Percentiles rank a stretch among this genome's conserved stretches.
Conservation (phyloP, 2,113 vertebrate species). For the Oxyruncus cristatus region DNA sequence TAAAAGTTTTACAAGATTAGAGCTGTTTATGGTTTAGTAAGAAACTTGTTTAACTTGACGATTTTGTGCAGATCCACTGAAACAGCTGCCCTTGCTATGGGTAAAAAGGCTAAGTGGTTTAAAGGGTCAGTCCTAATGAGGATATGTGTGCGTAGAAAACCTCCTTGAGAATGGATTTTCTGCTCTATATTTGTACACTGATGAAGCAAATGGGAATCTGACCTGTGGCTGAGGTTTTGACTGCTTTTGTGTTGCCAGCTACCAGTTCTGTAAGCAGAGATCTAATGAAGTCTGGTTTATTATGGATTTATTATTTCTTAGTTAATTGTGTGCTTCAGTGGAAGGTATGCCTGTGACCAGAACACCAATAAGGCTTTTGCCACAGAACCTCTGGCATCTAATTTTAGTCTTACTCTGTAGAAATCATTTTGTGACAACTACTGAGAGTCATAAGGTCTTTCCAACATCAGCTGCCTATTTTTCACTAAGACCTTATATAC, state of each 20-base stretch:
- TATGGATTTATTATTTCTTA: neutral
- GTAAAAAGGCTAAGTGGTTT: neutral
- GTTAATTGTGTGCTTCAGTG: neutral
- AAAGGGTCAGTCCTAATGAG: conserved; percentile 21
- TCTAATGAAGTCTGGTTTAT: neutral
- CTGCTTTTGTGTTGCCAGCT: neutral
- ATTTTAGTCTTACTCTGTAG: neutral
- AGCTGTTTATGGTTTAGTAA: neutral
- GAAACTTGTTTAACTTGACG: neutral
- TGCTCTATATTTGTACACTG: neutral
- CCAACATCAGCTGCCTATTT: neutral
- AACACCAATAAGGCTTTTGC: neutral
- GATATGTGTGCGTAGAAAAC: neutral
- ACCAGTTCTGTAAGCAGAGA: neutral
- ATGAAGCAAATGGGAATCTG: neutral
- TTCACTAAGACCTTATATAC: neutral
- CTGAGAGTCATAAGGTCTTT: neutral
- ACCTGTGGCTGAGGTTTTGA: neutral
- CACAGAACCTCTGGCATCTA: neutral
- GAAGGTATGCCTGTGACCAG: neutral
- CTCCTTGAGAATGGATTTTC: neutral
- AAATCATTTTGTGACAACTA: neutral
- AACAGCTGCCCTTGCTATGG: neutral
- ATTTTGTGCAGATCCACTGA: neutral
- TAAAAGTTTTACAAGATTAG: neutral